Evolutionary conservation across 2,888 invertebrate genomes (phyloP).

Genomic region (Volucella inanis): DNA sequence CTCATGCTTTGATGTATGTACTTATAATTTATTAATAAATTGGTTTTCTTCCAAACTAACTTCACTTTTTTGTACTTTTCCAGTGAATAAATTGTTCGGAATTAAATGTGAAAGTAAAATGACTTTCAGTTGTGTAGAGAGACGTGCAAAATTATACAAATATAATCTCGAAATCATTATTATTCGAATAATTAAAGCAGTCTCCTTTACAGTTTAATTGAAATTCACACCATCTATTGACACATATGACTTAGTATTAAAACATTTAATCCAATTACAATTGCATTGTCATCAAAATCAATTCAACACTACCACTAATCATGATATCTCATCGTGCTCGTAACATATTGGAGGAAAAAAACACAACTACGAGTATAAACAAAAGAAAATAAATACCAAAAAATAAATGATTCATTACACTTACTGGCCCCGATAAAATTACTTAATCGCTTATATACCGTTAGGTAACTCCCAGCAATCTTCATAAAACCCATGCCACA

Average conservation of each 20-base stretch:
- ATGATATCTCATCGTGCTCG: background rate
- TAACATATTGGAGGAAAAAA: constrained; percentile 3
- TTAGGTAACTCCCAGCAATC: constrained; percentile 48
- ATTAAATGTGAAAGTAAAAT: too few relatives aligned
- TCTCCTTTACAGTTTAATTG: background rate
- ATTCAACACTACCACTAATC: constrained; percentile 52
- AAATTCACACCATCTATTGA: background rate
- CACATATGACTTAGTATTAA: background rate
- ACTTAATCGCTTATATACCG: constrained; percentile 53
- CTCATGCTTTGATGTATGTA: too few relatives aligned
- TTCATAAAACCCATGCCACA: constrained; percentile 45
- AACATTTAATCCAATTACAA: constrained; percentile 33
- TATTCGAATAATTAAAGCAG: too few relatives aligned
- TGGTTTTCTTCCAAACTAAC: too few relatives aligned
- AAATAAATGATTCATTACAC: constrained; percentile 62
- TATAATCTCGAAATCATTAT: too few relatives aligned
- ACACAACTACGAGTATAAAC: constrained; percentile 21
- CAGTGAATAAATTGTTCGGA: too few relatives aligned
- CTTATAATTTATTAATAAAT: too few relatives aligned
- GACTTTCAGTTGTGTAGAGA: too few relatives aligned
- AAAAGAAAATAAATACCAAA: constrained; percentile 4
- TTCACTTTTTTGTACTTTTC: too few relatives aligned
- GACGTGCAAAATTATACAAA: too few relatives aligned
- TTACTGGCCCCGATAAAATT: constrained; percentile 56
- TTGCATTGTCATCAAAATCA: constrained; percentile 30